Evolutionary conservation across 2,113 vertebrate genomes (phyloP).

Genomic region (Atrichornis clamosus): DNA sequence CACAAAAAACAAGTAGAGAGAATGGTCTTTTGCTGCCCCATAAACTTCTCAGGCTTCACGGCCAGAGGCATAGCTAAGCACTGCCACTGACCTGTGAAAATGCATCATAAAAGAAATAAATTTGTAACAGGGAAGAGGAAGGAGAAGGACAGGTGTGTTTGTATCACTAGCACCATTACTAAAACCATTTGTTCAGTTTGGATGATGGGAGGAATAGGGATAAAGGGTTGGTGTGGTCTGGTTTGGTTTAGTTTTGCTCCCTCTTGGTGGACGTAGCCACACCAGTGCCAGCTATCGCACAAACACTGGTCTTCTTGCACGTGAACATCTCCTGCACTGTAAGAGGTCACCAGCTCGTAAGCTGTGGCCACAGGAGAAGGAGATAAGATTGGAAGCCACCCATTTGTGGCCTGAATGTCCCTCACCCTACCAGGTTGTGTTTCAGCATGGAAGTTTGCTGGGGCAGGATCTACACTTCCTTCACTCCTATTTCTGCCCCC

Average conservation of each 20-base stretch:
- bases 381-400: background rate
- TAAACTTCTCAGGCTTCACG: background rate
- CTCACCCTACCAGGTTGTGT: background rate
- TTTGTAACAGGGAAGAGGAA: background rate
- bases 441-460: background rate
- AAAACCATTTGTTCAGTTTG: background rate
- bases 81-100: background rate
- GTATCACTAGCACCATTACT: background rate
- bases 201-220: background rate
- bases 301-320: background rate
- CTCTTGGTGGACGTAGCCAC: background rate
- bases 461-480: background rate
- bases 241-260: background rate
- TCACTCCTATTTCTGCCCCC: background rate
- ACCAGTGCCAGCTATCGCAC: background rate
- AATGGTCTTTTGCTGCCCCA: background rate
- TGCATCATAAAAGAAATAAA: background rate
- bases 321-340: background rate
- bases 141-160: background rate
- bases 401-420: background rate
- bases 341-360: background rate
- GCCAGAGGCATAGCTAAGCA: background rate
- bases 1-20: background rate
- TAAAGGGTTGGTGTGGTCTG: background rate
- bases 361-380: background rate